Conservation (phyloP, 2,113 vertebrate genomes). For the Oxyruncus cristatus region DNA sequence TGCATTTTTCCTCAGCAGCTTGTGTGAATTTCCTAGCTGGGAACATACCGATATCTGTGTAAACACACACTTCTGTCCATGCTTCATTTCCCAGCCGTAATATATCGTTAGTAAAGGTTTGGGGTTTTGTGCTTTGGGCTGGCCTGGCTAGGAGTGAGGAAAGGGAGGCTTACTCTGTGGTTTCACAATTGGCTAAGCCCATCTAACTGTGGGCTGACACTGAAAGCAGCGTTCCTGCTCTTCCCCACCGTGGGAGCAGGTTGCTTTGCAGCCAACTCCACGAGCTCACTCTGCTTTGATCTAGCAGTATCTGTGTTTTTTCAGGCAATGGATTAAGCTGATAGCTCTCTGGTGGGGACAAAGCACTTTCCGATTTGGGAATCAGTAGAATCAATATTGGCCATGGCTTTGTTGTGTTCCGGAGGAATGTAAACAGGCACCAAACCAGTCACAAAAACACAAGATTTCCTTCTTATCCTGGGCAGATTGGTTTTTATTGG, state of each 20-base stretch:
- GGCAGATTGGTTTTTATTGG: not conserved
- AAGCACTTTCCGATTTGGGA: not conserved
- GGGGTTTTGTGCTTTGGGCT: slow-evolving; percentile 14
- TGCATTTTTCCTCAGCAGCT: not conserved
- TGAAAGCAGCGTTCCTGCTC: fast-evolving
- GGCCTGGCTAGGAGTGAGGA: not conserved
- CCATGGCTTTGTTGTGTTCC: not conserved
- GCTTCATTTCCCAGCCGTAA: not conserved
- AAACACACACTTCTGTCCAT: not conserved
- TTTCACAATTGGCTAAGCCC: slow-evolving; percentile 24
- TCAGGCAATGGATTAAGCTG: not conserved
- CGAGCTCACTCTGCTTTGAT: not conserved
- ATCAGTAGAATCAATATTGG: not conserved
- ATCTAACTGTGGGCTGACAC: not conserved
- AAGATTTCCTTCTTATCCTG: not conserved
- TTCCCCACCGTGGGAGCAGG: not conserved
- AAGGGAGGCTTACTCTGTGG: slow-evolving; percentile 13
- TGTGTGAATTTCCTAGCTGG: not conserved
- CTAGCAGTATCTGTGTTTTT: not conserved
- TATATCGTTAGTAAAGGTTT: not conserved
- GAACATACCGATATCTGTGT: not conserved
- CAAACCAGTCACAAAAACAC: not conserved
- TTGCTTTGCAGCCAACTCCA: not conserved
- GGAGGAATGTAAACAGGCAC: not conserved
- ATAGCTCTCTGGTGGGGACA: not conserved